Conservation (phyloP, 2,113 vertebrate genomes). For the Phrynocephalus versicolor region DNA sequence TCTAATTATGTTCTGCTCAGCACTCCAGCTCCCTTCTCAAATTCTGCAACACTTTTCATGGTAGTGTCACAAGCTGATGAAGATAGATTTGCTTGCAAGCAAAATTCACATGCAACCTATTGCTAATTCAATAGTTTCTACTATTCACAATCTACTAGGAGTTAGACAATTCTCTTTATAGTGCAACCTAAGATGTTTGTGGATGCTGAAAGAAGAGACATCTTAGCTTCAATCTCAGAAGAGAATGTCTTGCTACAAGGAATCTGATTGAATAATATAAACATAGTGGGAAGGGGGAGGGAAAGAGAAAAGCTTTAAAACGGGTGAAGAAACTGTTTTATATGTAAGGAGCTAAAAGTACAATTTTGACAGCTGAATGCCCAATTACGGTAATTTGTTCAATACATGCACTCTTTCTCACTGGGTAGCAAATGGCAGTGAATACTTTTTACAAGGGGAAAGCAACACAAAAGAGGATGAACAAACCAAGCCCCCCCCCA, state of each 20-base stretch:
- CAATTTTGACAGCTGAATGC: background rate
- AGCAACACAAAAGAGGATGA: no score
- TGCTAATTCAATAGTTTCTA: slow-evolving; percentile 26
- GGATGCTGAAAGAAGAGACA: slow-evolving; percentile 16
- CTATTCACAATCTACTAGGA: slow-evolving; percentile 41
- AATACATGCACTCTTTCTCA: background rate
- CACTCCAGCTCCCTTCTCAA: slow-evolving; percentile 21
- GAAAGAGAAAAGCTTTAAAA: background rate
- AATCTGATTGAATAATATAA: background rate
- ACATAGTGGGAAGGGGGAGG: background rate
- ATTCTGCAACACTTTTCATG: slow-evolving; percentile 55
- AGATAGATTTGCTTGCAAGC: slow-evolving; percentile 19
- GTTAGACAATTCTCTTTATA: slow-evolving; percentile 15
- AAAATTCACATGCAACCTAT: slow-evolving; percentile 47
- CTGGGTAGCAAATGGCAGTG: background rate
- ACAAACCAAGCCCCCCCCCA: no score
- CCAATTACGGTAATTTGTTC: background rate
- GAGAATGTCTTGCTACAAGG: slow-evolving; percentile 3
- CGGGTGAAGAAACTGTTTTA: background rate
- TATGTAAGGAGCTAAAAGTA: background rate
- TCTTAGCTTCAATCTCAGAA: background rate
- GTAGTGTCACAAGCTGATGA: slow-evolving; percentile 61
- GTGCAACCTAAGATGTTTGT: slow-evolving; percentile 47
- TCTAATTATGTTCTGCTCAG: background rate
- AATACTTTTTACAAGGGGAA: background rate